Evolutionary conservation across 2,888 invertebrate genomes (phyloP).

Genomic region (Agonum fuliginosum): DNA sequence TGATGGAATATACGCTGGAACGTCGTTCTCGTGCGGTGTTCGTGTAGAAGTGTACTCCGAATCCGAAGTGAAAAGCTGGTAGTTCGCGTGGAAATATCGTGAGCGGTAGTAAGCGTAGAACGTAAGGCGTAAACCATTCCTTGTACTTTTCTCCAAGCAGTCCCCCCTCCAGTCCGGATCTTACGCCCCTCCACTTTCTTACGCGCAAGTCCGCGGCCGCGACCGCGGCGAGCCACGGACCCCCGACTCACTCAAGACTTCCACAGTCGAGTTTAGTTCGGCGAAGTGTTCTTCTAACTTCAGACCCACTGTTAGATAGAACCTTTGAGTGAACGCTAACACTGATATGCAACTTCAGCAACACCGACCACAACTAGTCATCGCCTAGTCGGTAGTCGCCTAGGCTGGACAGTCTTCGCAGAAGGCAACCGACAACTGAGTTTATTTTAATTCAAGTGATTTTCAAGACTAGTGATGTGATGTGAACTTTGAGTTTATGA

Average conservation of each 20-base stretch:
- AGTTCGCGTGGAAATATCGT: neutral
- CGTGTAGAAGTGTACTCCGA: neutral
- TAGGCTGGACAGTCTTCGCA: neutral
- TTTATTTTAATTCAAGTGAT: conserved; percentile 38
- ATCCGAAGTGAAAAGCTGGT: neutral
- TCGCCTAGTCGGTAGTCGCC: neutral
- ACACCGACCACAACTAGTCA: neutral
- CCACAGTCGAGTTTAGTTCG: conserved; percentile 63
- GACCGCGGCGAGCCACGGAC: conserved; percentile 62
- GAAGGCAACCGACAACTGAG: neutral
- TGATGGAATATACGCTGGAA: neutral
- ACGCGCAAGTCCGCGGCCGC: conserved; percentile 66
- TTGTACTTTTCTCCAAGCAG: conserved; percentile 56
- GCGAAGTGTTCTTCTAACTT: conserved; percentile 64
- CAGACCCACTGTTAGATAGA: conserved; percentile 31
- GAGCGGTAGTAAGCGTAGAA: neutral
- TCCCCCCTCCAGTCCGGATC: conserved; percentile 66
- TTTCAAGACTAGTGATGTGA: conserved; percentile 44
- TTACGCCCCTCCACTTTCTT: conserved; percentile 67
- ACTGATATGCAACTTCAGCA: neutral
- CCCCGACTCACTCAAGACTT: conserved; percentile 65
- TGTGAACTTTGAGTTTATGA: conserved; percentile 45
- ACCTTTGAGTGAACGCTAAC: conserved; percentile 26
- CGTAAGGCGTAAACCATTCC: conserved; percentile 53
- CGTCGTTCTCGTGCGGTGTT: neutral